phyloP scores from a whole-genome alignment of 1,140 invertebrate species.

The Leptoteleia sp. region DNA sequence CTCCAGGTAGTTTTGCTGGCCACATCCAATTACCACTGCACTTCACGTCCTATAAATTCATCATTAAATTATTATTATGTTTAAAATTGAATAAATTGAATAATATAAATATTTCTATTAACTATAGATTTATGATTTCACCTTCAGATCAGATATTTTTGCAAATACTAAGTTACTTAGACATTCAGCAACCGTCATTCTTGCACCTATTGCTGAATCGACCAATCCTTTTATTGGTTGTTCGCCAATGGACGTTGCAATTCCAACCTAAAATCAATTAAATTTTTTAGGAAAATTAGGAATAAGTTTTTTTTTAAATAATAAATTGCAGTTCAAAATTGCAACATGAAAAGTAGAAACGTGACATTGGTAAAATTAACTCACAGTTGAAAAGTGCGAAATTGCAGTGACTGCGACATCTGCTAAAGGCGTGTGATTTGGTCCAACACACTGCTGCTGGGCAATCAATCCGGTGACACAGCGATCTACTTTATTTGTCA shows the following conservation, averaged over 20 bases:
- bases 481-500: conserved; percentile 97
- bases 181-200: conserved; percentile 96
- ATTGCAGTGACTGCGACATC: conserved; percentile 97
- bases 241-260: conserved; percentile 97
- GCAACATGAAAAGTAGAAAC: no score
- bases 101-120: no score
- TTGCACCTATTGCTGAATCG: conserved; percentile 89
- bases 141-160: conserved; percentile 89
- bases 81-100: no score
- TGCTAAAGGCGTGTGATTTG: conserved; percentile 95
- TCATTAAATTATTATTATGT: no score
- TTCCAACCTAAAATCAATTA: conserved; percentile 86
- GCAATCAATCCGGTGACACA: conserved; percentile 97
- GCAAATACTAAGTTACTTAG: conserved; percentile 98
- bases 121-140: no score
- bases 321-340: no score
- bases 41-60: conserved; percentile 48
- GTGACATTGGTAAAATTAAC: conserved; percentile 55
- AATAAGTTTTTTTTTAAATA: no score
- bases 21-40: conserved; percentile 99
- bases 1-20: conserved; percentile 95
- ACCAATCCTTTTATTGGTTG: conserved; percentile 97
- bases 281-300: no score
- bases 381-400: conserved; percentile 85
- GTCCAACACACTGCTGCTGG: conserved; percentile 98